Evolutionary conservation across 2,797 vertebrate species (phyloP).

Genomic region (Chaunax sp.): DNA sequence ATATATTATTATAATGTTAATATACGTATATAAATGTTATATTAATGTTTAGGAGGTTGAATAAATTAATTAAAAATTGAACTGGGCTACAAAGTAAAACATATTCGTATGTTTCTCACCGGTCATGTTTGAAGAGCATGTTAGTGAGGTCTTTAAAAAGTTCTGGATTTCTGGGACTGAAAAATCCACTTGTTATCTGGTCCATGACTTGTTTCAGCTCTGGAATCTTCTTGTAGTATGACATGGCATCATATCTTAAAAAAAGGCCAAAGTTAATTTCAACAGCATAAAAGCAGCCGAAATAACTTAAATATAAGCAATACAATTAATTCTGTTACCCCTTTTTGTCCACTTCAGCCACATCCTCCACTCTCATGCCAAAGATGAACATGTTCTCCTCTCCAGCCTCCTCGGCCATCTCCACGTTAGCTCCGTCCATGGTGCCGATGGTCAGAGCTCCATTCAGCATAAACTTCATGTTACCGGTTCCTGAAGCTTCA

Average conservation of each 20-base stretch:
- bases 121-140: slow-evolving; percentile 95
- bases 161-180: slow-evolving; percentile 89
- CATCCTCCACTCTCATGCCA: slow-evolving; percentile 93
- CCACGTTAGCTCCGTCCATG: slow-evolving; percentile 97
- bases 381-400: slow-evolving; percentile 97
- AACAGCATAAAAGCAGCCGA: background rate
- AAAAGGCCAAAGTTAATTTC: background rate
- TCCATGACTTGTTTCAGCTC: slow-evolving; percentile 92
- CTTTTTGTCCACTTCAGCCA: slow-evolving; percentile 87
- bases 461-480: slow-evolving; percentile 99
- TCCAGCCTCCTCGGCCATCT: slow-evolving; percentile 97
- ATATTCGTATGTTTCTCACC: slow-evolving; percentile 78
- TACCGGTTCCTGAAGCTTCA: slow-evolving; percentile 94
- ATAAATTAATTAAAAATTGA: no score
- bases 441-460: slow-evolving; percentile 97
- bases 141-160: slow-evolving; percentile 91
- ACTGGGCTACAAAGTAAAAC: background rate
- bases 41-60: no score
- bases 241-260: slow-evolving; percentile 88
- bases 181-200: slow-evolving; percentile 92
- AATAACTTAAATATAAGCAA: background rate
- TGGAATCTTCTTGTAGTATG: slow-evolving; percentile 88
- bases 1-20: no score
- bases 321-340: slow-evolving; percentile 81
- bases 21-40: no score